Percentiles rank a stretch among this genome's conserved stretches.
Conservation (phyloP, 2,888 invertebrate genomes). For the Limenitis arthemis region DNA sequence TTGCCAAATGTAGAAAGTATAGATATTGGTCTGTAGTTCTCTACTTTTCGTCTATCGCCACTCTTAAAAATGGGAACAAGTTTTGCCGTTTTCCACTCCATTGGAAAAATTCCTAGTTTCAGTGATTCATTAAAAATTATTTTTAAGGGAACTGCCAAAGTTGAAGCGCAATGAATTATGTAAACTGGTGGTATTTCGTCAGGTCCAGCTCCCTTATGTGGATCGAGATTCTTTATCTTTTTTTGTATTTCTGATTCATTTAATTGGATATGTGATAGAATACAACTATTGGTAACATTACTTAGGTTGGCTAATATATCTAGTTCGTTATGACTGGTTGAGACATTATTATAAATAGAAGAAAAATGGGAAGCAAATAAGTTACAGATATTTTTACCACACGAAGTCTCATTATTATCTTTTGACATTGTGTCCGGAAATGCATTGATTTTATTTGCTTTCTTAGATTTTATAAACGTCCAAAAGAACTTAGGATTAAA, state of each 20-base stretch:
- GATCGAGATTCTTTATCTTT: too few species aligned
- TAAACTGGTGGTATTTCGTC: constrained; percentile 1
- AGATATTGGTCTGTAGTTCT: too few species aligned
- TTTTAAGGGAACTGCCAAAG: not conserved
- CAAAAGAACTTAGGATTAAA: constrained; percentile 2
- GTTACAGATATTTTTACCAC: not conserved
- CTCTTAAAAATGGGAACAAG: constrained; percentile 1
- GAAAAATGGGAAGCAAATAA: not conserved
- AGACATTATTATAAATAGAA: too few species aligned
- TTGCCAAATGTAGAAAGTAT: too few species aligned
- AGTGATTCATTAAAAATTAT: not conserved
- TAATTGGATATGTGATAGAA: too few species aligned
- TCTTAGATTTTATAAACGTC: constrained; percentile 2
- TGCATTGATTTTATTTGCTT: not conserved
- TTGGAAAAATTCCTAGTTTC: not conserved
- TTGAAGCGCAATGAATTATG: not conserved
- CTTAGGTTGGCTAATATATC: too few species aligned
- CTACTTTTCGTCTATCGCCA: not conserved
- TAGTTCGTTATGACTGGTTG: too few species aligned
- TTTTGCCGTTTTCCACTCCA: constrained; percentile 8
- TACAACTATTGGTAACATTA: too few species aligned
- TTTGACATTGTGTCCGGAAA: not conserved
- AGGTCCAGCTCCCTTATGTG: too few species aligned
- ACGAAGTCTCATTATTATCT: not conserved
- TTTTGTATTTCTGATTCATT: too few species aligned